Conservation (phyloP, 2,113 vertebrate species). For the Zapornia atra region DNA sequence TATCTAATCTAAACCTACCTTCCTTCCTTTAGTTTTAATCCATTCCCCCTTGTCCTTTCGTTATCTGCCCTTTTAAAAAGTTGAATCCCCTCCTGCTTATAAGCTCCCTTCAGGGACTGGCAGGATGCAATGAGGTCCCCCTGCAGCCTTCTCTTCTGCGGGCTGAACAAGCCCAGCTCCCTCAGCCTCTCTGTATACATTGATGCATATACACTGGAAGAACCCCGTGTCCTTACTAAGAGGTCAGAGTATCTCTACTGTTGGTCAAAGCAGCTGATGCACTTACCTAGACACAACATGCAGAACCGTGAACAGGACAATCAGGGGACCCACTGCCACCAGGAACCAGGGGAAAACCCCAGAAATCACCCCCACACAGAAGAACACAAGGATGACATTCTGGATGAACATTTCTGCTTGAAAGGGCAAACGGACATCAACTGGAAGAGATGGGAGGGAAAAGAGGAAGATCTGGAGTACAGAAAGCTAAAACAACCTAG, state of each 20-base stretch:
- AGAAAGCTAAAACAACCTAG: background rate
- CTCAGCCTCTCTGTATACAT: too few species aligned
- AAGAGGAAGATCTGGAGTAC: background rate
- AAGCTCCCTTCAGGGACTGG: too few species aligned
- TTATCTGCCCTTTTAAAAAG: too few species aligned
- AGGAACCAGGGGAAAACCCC: conserved; percentile 92
- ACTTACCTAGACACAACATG: conserved; percentile 86
- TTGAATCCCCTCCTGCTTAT: too few species aligned
- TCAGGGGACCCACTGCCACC: conserved; percentile 86
- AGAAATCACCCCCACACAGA: conserved; percentile 88
- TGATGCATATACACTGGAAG: background rate
- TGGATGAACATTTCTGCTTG: conserved; percentile 96
- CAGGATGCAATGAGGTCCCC: too few species aligned
- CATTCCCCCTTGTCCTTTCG: too few species aligned
- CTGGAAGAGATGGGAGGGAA: conserved; percentile 58
- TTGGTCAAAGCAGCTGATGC: background rate
- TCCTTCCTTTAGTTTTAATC: too few species aligned
- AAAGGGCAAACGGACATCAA: conserved; percentile 91
- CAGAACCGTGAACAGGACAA: conserved; percentile 83
- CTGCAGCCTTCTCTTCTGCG: too few species aligned
- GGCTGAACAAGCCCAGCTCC: too few species aligned
- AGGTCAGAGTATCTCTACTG: background rate
- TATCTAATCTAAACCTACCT: too few species aligned
- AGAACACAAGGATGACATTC: conserved; percentile 91
- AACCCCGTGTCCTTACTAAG: background rate